phyloP scores from a whole-genome alignment of 2,797 vertebrate genomes.

The Macropus fuliginosus region DNA sequence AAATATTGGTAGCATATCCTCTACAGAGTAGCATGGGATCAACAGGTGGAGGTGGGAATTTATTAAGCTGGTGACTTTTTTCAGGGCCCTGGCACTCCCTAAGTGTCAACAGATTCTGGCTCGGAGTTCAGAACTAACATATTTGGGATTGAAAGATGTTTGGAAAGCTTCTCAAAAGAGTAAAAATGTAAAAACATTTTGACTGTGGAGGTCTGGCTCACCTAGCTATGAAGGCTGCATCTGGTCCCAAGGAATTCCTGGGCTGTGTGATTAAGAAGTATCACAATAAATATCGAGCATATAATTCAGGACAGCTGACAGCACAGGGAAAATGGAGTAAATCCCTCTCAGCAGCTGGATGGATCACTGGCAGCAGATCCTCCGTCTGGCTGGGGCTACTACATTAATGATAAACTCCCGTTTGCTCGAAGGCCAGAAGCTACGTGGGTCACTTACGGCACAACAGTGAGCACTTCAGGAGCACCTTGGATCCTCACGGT shows the following conservation, averaged over 20 bases:
- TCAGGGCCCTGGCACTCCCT: conserved; percentile 51
- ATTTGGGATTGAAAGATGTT: conserved; percentile 52
- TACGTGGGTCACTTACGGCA: conserved; percentile 62
- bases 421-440: conserved; percentile 67
- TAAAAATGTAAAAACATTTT: conserved; percentile 57
- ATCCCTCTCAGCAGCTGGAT: conserved; percentile 62
- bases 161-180: conserved; percentile 38
- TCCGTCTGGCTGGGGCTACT: conserved; percentile 10
- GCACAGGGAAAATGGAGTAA: conserved; percentile 41
- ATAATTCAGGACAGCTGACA: conserved; percentile 57
- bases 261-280: conserved; percentile 41
- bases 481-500: conserved; percentile 49
- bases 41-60: conserved; percentile 47
- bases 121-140: conserved; percentile 57
- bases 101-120: conserved; percentile 61
- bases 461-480: conserved; percentile 36
- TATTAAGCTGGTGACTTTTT: conserved; percentile 38
- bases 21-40: background rate
- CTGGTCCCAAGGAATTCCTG: conserved; percentile 47
- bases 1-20: conserved; percentile 28
- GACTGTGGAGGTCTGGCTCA: conserved; percentile 49
- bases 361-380: conserved; percentile 57
- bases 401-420: conserved; percentile 61
- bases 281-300: conserved; percentile 40
- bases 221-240: conserved; percentile 45